These are phyloP conservation scores for Lota lota DNA, from an alignment of 2,113 vertebrate genomes.

Conservation along the genomic window DNA sequence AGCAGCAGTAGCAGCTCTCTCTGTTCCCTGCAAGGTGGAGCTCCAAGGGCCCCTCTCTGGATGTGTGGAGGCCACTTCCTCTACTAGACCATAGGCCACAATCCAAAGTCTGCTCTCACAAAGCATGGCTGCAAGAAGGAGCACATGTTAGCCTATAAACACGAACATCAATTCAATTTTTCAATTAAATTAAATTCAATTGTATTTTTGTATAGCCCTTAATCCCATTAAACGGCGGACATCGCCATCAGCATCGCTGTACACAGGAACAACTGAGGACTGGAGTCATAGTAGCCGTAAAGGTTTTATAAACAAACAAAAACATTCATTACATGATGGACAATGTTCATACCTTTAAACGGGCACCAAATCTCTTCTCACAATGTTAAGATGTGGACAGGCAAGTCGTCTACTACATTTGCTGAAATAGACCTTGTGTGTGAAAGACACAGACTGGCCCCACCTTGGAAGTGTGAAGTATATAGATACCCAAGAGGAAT, in stretches of 20 bases:
- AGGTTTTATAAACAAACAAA: not conserved
- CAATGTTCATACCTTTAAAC: not conserved
- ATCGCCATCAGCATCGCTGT: not conserved
- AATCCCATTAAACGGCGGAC: no score
- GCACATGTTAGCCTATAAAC: constrained; percentile 1
- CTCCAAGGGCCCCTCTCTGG: constrained; percentile 15
- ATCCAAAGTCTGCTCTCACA: constrained; percentile 85
- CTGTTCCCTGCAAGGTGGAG: constrained; percentile 31
- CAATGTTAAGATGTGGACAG: not conserved
- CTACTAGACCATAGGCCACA: constrained; percentile 67
- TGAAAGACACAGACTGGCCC: not conserved
- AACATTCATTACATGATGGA: not conserved
- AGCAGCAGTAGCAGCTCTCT: constrained; percentile 55
- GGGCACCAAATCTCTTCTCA: not conserved
- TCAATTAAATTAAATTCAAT: no score
- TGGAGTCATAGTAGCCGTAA: not conserved
- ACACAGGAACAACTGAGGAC: not conserved
- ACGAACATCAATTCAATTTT: not conserved
- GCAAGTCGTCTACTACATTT: not conserved
- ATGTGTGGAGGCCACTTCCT: constrained; percentile 15
- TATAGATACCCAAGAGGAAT: constrained; percentile 46
- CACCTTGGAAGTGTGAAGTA: constrained; percentile 3
- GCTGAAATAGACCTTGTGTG: not conserved
- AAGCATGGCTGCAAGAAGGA: constrained; percentile 79
- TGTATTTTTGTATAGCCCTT: no score